Evolutionary conservation across 2,888 invertebrate genomes (phyloP).

Genomic region (Aromia moschata): DNA sequence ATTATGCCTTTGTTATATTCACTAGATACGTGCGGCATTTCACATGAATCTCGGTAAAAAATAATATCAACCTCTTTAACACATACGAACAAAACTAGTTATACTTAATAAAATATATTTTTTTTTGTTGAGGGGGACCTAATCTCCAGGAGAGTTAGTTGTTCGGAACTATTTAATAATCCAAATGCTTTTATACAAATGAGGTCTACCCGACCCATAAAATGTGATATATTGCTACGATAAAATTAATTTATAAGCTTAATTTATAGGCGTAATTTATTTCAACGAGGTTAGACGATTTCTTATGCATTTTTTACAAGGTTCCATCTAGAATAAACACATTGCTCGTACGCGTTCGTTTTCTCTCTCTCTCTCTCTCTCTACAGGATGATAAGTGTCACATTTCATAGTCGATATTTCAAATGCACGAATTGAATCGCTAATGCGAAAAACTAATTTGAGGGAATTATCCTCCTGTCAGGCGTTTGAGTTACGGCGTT

Average conservation of each 20-base stretch:
- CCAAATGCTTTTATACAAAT: not conserved
- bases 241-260: constrained; percentile 1
- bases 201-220: not conserved
- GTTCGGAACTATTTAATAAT: not conserved
- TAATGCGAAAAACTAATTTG: constrained; percentile 26
- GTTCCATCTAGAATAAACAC: not conserved
- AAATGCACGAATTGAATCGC: constrained; percentile 6
- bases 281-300: not conserved
- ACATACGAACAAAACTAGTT: too few relatives aligned
- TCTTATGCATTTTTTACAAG: not conserved
- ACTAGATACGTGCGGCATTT: too few relatives aligned
- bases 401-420: constrained; percentile 13
- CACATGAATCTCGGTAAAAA: too few relatives aligned
- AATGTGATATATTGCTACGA: not conserved
- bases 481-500: constrained; percentile 19
- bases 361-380: not conserved
- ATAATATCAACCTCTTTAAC: too few relatives aligned
- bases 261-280: constrained; percentile 1
- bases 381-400: not conserved
- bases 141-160: too few relatives aligned
- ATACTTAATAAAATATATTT: too few relatives aligned
- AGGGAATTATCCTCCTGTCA: constrained; percentile 27
- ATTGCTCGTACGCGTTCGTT: not conserved
- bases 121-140: too few relatives aligned
- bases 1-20: too few relatives aligned